phyloP scores from a whole-genome alignment of 2,113 vertebrate genomes.

The Sigmodon hispidus region DNA sequence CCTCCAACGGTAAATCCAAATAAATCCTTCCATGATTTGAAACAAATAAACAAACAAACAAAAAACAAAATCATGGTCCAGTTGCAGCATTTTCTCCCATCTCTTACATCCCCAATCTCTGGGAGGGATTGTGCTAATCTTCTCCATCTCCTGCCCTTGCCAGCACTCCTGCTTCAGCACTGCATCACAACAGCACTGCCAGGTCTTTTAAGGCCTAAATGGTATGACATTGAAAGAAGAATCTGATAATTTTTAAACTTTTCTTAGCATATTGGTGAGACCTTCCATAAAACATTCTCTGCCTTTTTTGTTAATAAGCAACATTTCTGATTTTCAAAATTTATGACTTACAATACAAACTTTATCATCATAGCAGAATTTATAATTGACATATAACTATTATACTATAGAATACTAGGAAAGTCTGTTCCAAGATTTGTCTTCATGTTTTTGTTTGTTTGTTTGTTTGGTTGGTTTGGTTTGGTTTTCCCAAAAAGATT shows the following conservation, averaged over 20 bases:
- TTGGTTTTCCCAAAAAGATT: not conserved
- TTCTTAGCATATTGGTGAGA: not conserved
- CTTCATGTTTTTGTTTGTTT: not conserved
- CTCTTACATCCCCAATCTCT: not conserved
- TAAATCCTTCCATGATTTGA: not conserved
- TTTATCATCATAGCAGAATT: not conserved
- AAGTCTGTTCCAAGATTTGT: not conserved
- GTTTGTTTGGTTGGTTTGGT: no score
- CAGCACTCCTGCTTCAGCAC: not conserved
- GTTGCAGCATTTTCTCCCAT: not conserved
- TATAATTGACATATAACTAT: not conserved
- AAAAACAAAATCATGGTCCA: not conserved
- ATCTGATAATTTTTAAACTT: not conserved
- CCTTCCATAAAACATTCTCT: not conserved
- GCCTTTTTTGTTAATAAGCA: not conserved
- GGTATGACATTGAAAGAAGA: not conserved
- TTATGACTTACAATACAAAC: not conserved
- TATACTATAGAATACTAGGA: not conserved
- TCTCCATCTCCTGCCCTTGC: not conserved
- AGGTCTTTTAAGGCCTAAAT: not conserved
- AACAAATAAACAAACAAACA: not conserved
- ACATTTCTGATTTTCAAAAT: not conserved
- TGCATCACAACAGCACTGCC: fast-evolving
- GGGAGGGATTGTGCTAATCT: not conserved
- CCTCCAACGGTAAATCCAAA: not conserved